These are phyloP conservation scores for Hypsibius dujardini DNA, from an alignment of 1,140 invertebrate species.

Conservation along the genomic window DNA sequence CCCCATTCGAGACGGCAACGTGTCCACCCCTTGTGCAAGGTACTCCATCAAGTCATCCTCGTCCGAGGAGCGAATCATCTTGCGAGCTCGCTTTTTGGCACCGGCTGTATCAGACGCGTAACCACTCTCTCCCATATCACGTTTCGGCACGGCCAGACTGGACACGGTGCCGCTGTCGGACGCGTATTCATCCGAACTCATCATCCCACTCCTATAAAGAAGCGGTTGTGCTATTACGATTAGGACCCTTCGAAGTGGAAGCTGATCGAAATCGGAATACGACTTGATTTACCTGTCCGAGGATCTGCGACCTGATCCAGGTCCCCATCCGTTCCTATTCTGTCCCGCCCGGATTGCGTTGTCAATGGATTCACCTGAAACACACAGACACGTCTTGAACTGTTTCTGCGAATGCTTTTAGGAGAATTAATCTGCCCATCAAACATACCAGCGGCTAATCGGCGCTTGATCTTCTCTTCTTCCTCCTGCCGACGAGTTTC, in stretches of 20 bases:
- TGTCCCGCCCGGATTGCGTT: not conserved
- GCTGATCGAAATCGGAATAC: not conserved
- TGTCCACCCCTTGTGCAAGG: not conserved
- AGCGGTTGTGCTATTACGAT: not conserved
- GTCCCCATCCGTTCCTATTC: not conserved
- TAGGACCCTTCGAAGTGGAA: not conserved
- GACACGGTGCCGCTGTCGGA: not conserved
- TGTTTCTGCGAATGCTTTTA: not conserved
- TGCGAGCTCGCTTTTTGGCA: slow-evolving; percentile 12
- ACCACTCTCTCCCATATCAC: not conserved
- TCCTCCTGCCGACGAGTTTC: slow-evolving; percentile 20
- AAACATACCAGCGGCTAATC: not conserved
- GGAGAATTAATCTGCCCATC: not conserved
- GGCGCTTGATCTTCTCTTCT: not conserved
- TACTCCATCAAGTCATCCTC: slow-evolving; percentile 14
- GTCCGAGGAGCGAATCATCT: slow-evolving; percentile 13
- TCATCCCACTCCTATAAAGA: not conserved
- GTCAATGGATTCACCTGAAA: slow-evolving; percentile 6
- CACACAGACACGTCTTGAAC: not conserved
- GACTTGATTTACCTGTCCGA: not conserved
- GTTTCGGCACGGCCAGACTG: not conserved
- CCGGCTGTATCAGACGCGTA: slow-evolving; percentile 12
- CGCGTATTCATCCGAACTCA: not conserved
- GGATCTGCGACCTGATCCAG: not conserved
- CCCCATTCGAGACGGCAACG: not conserved